Conservation (phyloP, 2,797 vertebrate species). For the Geotria australis region DNA sequence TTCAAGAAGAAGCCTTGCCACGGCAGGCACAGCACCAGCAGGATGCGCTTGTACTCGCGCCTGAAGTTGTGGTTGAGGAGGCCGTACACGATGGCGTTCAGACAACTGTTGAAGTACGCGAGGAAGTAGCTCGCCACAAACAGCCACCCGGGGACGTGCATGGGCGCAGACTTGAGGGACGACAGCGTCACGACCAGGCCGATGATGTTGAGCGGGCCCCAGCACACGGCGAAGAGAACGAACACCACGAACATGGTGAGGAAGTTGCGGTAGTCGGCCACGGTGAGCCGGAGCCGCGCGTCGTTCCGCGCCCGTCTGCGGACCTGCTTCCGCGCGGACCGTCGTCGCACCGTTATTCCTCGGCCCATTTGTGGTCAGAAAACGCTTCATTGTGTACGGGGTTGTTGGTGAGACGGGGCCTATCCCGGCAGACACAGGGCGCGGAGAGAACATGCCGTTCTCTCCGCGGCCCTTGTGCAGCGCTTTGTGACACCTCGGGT, state of each 20-base stretch:
- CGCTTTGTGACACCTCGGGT: too few relatives aligned
- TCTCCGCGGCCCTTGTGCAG: too few relatives aligned
- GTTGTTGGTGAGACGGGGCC: too few relatives aligned
- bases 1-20: slow-evolving; percentile 28
- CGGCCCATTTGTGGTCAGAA: too few relatives aligned
- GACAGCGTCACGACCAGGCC: slow-evolving; percentile 61
- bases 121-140: slow-evolving; percentile 88
- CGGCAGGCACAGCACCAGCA: slow-evolving; percentile 45
- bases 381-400: too few relatives aligned
- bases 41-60: slow-evolving; percentile 61
- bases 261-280: slow-evolving; percentile 70
- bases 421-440: too few relatives aligned
- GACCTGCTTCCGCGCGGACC: slow-evolving; percentile 9
- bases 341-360: too few relatives aligned
- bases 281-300: slow-evolving; percentile 41
- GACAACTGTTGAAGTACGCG: slow-evolving; percentile 98
- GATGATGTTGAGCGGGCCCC: slow-evolving; percentile 82
- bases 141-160: slow-evolving; percentile 58
- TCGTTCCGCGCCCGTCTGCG: slow-evolving; percentile 49
- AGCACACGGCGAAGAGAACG: slow-evolving; percentile 80
- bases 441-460: too few relatives aligned
- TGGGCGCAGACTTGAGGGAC: slow-evolving; percentile 26
- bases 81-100: slow-evolving; percentile 89
- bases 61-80: slow-evolving; percentile 89
- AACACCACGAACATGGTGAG: slow-evolving; percentile 92